Evolutionary conservation across 2,797 vertebrate genomes (phyloP).

Genomic region (Peromyscus attwateri): DNA sequence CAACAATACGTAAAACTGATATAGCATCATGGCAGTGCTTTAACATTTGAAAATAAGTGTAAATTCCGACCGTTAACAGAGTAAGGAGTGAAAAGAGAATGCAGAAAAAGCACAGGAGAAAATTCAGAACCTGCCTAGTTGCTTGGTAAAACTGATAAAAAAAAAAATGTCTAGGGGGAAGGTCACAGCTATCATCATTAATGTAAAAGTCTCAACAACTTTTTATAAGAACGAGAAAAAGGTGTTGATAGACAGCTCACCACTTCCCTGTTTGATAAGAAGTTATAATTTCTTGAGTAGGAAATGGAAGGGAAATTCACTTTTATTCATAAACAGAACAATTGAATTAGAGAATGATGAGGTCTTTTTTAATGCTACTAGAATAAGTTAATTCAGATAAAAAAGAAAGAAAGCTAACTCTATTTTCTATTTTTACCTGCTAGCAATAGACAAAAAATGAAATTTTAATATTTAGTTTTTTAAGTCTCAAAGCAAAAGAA

Average conservation of each 20-base stretch:
- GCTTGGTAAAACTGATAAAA: neutral
- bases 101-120: neutral
- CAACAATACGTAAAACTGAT: neutral
- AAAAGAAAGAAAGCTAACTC: neutral
- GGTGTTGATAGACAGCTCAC: neutral
- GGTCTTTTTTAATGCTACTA: neutral
- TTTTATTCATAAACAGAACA: neutral
- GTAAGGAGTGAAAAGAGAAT: neutral
- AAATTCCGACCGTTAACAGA: neutral
- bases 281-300: neutral
- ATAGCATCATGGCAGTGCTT: neutral
- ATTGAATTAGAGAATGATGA: neutral
- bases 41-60: neutral
- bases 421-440: conserved; percentile 31
- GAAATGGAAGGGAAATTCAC: neutral
- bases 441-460: conserved; percentile 5
- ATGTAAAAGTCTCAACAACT: neutral
- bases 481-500: neutral
- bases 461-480: neutral
- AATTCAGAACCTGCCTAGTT: neutral
- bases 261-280: neutral
- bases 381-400: conserved; percentile 25
- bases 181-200: conserved; percentile 20
- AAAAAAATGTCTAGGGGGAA: neutral
- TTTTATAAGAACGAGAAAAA: conserved; percentile 2